Evolutionary conservation across 2,797 vertebrate genomes (phyloP), one percentile per base, ranked within the genome.

Genomic region (Chiroxiphia lanceolata): DNA sequence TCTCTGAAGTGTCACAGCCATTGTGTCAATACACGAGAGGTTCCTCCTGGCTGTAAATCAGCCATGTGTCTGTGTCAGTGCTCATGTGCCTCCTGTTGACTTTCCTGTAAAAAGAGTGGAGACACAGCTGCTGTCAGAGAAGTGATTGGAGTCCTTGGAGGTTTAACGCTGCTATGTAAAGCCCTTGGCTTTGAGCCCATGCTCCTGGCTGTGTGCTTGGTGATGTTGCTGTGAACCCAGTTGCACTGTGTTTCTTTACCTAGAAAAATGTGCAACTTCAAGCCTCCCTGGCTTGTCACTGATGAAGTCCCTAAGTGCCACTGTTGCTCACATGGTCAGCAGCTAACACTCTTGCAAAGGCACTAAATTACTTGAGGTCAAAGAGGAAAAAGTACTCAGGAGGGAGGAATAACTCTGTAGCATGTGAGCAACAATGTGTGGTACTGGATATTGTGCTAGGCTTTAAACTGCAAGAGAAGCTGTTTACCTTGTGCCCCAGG

Each of bases 131-230:
- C 69, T 89, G 15, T 48, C 72, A 64, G 90, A 75, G 67, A 59
- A 59, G 44, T 21, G 45, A 86, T 82, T 86, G 21, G 69, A 72
- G 63, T 76, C 88, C 91, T 88, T 81, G 65, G 65, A 94, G 80
- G 57, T 86, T 94, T 95, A 65, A 61, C 0, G 0, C 50, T 90
- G 80, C 85, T 83, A 38, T 82, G 40, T 69, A 89, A 78, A 94
- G 80, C 69, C 51, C 40, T 93, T 87, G 92, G 88, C 88, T 88
- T 51, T 56, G 36, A 59, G 80, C 70, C 86, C 1, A 0, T 10
- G 45, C 70, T 68, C 51, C 59, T 59, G 69, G 19, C 83, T 68
- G 25, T 2, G 33, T 57, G 50, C 74, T 91, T 88, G 59, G 65
- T 40, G 54, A 23, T 56, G 54, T 44, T 86, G 59, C 59, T 82